Percentiles rank a stretch among this genome's conserved stretches.
phyloP scores from a whole-genome alignment of 2,888 invertebrate species.

The Yponomeuta sedellus region DNA sequence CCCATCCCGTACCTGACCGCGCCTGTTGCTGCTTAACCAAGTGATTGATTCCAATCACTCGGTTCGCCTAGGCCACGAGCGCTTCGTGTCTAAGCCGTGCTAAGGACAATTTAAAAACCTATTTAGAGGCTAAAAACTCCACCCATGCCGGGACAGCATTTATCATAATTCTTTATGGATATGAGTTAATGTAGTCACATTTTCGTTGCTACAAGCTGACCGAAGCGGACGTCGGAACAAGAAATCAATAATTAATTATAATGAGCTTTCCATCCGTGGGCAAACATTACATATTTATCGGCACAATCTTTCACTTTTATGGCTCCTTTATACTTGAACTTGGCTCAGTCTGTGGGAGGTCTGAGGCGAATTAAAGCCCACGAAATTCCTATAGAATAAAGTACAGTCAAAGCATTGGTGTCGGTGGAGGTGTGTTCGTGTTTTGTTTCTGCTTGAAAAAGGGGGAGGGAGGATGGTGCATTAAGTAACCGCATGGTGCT shows the following conservation, averaged over 20 bases:
- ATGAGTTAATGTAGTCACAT: neutral
- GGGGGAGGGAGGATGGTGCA: too few relatives aligned
- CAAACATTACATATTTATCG: slow-evolving; percentile 4
- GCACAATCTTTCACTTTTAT: slow-evolving; percentile 3
- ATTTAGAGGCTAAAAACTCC: too few relatives aligned
- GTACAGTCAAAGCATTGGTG: neutral
- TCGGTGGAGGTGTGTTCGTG: too few relatives aligned
- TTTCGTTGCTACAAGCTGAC: neutral
- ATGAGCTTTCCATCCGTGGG: slow-evolving; percentile 6
- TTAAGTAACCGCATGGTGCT: too few relatives aligned
- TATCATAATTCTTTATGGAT: neutral
- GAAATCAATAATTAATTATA: slow-evolving; percentile 14
- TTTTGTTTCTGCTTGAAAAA: too few relatives aligned
- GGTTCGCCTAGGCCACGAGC: too few relatives aligned
- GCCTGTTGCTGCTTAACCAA: too few relatives aligned
- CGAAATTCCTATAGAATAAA: neutral
- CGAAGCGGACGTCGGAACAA: neutral
- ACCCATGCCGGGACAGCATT: too few relatives aligned
- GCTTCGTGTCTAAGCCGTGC: too few relatives aligned
- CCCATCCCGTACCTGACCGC: too few relatives aligned
- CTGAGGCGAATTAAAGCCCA: neutral
- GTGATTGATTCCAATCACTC: too few relatives aligned
- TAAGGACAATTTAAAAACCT: too few relatives aligned
- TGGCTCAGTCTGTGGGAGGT: slow-evolving; percentile 6
- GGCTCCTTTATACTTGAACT: slow-evolving; percentile 1